A percentile compares a stretch with the other conserved stretches of the same genome.
These are phyloP conservation scores for Anser brachyrhynchus DNA, from an alignment of 2,113 vertebrate species.

Conservation along the genomic window DNA sequence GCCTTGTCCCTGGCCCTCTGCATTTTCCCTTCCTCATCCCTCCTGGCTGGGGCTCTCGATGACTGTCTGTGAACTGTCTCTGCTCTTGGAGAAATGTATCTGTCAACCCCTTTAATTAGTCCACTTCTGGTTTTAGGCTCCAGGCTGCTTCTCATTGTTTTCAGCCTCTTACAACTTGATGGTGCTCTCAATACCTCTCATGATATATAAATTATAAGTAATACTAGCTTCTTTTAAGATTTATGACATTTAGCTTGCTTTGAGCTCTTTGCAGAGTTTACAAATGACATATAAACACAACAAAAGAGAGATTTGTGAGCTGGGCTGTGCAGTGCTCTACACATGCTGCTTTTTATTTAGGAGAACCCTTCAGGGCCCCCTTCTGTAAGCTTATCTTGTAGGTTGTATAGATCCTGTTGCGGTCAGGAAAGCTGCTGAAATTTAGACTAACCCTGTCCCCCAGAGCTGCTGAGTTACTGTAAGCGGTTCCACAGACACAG, in stretches of 20 bases:
- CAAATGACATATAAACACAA: neutral
- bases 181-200: neutral
- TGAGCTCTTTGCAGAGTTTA: slow-evolving; percentile 38
- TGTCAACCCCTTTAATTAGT: neutral
- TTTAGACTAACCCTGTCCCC: neutral
- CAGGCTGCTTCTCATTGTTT: neutral
- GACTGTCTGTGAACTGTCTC: neutral
- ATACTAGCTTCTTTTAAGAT: neutral
- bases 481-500: neutral
- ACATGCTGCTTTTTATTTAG: neutral
- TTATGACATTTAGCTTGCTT: slow-evolving; percentile 18
- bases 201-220: neutral
- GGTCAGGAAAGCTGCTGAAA: slow-evolving; percentile 10
- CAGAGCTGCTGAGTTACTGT: neutral
- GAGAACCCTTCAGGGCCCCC: neutral
- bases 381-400: neutral
- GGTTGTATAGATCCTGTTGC: neutral
- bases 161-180: neutral
- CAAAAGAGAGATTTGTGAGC: slow-evolving; percentile 24
- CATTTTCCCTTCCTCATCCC: neutral
- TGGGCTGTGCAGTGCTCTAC: neutral
- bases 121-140: neutral
- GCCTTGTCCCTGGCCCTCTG: neutral
- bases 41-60: neutral
- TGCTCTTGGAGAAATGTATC: neutral